These are phyloP conservation scores for Zingel zingel DNA, from an alignment of 2,113 vertebrate species.

Conservation along the genomic window DNA sequence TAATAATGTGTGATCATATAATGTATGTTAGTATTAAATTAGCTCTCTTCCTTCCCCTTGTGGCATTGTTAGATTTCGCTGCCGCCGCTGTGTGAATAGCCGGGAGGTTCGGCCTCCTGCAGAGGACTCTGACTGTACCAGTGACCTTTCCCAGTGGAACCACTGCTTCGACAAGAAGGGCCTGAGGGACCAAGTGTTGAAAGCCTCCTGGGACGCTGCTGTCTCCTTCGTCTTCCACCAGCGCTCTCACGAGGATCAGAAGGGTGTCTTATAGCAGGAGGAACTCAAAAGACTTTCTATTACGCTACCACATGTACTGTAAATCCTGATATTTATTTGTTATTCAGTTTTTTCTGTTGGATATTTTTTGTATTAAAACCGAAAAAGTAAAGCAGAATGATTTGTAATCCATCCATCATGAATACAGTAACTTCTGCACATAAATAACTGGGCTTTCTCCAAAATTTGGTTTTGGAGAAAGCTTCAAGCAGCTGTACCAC, in stretches of 20 bases:
- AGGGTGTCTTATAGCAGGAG: slow-evolving; percentile 80
- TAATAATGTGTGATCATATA: neutral
- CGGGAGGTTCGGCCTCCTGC: slow-evolving; percentile 89
- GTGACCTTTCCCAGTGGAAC: slow-evolving; percentile 95
- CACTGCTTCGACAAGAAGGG: slow-evolving; percentile 91
- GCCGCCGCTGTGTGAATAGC: slow-evolving; percentile 91
- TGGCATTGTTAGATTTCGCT: slow-evolving; percentile 87
- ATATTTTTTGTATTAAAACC: slow-evolving; percentile 20
- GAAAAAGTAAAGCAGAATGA: slow-evolving; percentile 5
- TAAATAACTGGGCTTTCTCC: neutral
- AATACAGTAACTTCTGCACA: neutral
- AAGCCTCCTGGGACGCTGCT: slow-evolving; percentile 91
- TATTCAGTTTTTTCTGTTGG: neutral
- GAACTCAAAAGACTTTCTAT: neutral
- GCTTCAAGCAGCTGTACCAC: no score
- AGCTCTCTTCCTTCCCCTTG: neutral
- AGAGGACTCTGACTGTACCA: slow-evolving; percentile 90
- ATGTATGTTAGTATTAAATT: neutral
- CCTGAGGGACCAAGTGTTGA: slow-evolving; percentile 90
- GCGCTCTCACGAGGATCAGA: slow-evolving; percentile 93
- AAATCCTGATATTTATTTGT: slow-evolving; percentile 60
- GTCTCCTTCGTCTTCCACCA: slow-evolving; percentile 96
- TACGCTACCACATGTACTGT: neutral
- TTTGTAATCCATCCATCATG: neutral
- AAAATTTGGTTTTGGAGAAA: no score